Evolutionary conservation across 2,797 vertebrate genomes (phyloP).

Genomic region (Etheostoma nigrum): DNA sequence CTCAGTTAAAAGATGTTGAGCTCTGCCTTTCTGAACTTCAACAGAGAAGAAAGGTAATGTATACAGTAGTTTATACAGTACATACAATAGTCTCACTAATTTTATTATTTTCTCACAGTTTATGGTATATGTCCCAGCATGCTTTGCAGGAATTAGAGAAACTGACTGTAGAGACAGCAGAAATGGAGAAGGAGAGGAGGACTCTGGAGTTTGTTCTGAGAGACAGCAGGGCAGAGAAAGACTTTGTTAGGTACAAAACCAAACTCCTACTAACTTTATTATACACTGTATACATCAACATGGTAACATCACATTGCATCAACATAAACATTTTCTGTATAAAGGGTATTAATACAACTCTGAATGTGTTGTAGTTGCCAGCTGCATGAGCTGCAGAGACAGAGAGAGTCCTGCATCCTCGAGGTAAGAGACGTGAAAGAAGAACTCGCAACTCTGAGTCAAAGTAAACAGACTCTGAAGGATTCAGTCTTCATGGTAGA

Average conservation of each 20-base stretch:
- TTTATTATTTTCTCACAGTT: slow-evolving; percentile 5
- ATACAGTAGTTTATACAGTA: not conserved
- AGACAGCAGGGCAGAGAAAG: slow-evolving; percentile 60
- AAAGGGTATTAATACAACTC: slow-evolving; percentile 6
- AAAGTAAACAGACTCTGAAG: slow-evolving; percentile 32
- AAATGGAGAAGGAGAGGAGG: slow-evolving; percentile 66
- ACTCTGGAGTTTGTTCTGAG: slow-evolving; percentile 53
- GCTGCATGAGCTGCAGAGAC: slow-evolving; percentile 59
- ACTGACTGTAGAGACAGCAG: slow-evolving; percentile 47
- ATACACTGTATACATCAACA: not conserved
- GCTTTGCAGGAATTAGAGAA: slow-evolving; percentile 65
- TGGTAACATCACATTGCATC: not conserved
- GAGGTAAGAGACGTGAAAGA: slow-evolving; percentile 64
- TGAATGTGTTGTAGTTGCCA: slow-evolving; percentile 72
- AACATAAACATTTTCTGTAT: slow-evolving; percentile 10
- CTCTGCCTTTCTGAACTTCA: slow-evolving; percentile 66
- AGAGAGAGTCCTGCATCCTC: slow-evolving; percentile 57
- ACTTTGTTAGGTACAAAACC: slow-evolving; percentile 74
- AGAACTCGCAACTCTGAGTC: slow-evolving; percentile 46
- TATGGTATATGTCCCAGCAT: slow-evolving; percentile 65
- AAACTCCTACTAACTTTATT: not conserved
- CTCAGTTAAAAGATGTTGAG: slow-evolving; percentile 71
- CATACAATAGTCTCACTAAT: not conserved
- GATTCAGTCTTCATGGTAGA: slow-evolving; percentile 32
- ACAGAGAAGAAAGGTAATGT: slow-evolving; percentile 74